Conservation (phyloP, 2,797 vertebrate genomes). For the Danionella dracula region DNA sequence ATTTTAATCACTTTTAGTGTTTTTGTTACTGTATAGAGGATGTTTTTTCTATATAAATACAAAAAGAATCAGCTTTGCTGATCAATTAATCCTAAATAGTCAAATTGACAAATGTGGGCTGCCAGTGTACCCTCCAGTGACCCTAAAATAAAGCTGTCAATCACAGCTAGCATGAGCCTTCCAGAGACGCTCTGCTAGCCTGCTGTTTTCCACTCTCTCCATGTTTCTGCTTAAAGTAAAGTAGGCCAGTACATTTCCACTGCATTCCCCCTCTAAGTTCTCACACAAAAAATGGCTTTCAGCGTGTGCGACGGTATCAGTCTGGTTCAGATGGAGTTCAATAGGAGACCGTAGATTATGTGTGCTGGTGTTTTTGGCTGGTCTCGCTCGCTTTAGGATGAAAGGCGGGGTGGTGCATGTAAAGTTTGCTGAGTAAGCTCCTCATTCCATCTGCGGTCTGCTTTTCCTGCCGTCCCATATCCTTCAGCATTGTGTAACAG, state of each 20-base stretch:
- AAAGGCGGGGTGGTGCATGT: conserved; percentile 38
- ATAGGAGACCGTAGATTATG: background rate
- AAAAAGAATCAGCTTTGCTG: no score
- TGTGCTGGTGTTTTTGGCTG: background rate
- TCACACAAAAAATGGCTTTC: background rate
- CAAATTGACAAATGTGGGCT: no score
- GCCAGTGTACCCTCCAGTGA: no score
- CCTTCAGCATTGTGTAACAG: conserved; percentile 22
- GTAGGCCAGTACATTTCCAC: conserved; percentile 34
- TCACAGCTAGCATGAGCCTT: background rate
- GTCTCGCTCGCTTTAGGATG: conserved; percentile 17
- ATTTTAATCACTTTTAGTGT: no score
- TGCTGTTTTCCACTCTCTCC: conserved; percentile 19
- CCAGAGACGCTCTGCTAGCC: background rate
- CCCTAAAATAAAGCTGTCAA: background rate
- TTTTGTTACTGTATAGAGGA: no score
- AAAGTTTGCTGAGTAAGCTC: conserved; percentile 64
- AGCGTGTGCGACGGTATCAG: conserved; percentile 4
- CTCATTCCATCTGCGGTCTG: conserved; percentile 21
- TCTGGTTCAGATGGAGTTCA: conserved; percentile 11
- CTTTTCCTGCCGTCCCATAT: conserved; percentile 1
- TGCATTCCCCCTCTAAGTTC: background rate
- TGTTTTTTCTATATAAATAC: no score
- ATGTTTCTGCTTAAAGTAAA: background rate
- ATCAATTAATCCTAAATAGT: no score